Percentiles rank a stretch among this genome's conserved stretches.
These are phyloP conservation scores for Lepilemur septentrionalis DNA, from an alignment of 2,797 vertebrate genomes.

Conservation along the genomic window DNA sequence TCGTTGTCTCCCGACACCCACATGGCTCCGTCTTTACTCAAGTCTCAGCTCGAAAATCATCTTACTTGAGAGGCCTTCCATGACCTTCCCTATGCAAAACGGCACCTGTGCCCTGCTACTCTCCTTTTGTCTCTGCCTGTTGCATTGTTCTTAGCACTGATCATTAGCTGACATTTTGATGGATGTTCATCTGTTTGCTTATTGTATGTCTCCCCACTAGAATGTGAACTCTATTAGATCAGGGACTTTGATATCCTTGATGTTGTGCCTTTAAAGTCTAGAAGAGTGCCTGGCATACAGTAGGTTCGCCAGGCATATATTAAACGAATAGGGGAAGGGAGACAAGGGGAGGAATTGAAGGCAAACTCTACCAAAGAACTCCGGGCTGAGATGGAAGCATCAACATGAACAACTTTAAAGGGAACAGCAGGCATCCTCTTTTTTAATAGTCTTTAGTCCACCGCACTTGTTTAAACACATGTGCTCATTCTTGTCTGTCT, in stretches of 20 bases:
- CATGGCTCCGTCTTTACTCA: not conserved
- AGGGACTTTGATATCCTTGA: not conserved
- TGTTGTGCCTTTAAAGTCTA: not conserved
- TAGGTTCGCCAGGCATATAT: not conserved
- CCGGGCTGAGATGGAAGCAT: not conserved
- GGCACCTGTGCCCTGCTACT: not conserved
- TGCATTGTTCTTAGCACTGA: not conserved
- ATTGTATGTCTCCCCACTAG: not conserved
- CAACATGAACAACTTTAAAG: not conserved
- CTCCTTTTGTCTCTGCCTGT: not conserved
- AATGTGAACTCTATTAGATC: not conserved
- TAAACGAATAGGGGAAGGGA: not conserved
- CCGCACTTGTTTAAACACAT: not conserved
- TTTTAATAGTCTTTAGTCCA: not conserved
- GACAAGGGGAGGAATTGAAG: not conserved
- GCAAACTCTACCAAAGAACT: not conserved
- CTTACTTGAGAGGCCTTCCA: not conserved
- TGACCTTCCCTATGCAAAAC: not conserved
- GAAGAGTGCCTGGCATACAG: not conserved
- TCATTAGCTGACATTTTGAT: not conserved
- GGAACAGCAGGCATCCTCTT: not conserved
- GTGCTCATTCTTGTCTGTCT: not conserved
- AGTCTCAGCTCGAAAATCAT: not conserved
- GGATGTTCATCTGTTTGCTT: not conserved
- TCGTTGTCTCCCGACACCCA: not conserved